These are phyloP conservation scores for Calephelis perditalis DNA, from an alignment of 2,888 invertebrate genomes.

Conservation along the genomic window DNA sequence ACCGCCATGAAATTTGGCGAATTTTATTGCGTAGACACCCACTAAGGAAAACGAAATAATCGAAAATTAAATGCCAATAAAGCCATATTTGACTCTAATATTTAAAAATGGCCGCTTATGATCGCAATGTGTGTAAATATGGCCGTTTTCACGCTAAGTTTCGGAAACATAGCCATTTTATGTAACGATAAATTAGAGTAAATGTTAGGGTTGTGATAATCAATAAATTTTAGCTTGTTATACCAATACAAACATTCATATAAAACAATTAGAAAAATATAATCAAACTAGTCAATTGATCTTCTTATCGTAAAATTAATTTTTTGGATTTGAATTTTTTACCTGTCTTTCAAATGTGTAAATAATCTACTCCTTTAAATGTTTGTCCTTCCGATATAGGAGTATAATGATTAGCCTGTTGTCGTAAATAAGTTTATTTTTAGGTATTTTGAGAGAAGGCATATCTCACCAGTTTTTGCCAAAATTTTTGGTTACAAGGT, in stretches of 20 bases:
- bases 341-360: not conserved
- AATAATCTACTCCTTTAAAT: not conserved
- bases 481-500: not conserved
- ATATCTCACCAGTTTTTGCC: constrained; percentile 1
- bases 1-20: no score
- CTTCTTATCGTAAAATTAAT: no score
- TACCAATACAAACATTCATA: no score
- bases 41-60: not conserved
- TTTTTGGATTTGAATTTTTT: no score
- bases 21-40: no score
- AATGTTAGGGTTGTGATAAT: not conserved
- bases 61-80: not conserved
- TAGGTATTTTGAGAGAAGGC: not conserved
- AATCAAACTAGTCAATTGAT: no score
- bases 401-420: not conserved
- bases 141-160: not conserved
- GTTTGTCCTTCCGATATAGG: not conserved
- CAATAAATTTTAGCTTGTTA: not conserved
- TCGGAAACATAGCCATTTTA: not conserved
- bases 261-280: no score
- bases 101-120: not conserved
- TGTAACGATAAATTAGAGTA: not conserved
- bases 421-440: not conserved
- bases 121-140: not conserved
- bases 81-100: not conserved